Conservation (phyloP, 2,888 invertebrate genomes). For the Rhyacophila evoluta region DNA sequence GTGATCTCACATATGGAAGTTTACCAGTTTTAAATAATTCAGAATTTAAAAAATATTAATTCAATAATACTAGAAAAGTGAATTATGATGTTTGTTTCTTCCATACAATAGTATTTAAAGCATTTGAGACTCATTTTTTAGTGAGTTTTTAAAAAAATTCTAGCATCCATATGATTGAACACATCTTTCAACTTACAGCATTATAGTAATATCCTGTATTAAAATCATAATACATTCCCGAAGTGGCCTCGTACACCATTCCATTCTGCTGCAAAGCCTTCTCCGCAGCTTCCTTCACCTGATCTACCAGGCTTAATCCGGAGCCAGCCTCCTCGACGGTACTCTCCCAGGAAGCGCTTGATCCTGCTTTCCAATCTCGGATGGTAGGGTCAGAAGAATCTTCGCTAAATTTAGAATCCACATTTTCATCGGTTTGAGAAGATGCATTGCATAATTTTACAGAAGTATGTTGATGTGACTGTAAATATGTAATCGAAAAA, state of each 20-base stretch:
- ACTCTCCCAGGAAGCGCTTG: conserved; percentile 27
- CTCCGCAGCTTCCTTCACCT: conserved; percentile 83
- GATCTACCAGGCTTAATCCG: conserved; percentile 73
- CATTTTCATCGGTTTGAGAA: conserved; percentile 34
- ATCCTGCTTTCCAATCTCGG: conserved; percentile 6
- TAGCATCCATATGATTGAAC: too few relatives aligned
- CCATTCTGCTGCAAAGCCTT: conserved; percentile 79
- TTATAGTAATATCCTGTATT: conserved; percentile 92
- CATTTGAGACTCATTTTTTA: too few relatives aligned
- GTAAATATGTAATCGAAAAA: neutral
- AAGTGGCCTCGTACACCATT: conserved; percentile 88
- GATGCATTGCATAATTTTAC: conserved; percentile 32
- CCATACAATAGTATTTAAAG: too few relatives aligned
- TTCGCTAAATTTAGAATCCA: neutral
- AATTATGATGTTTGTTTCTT: too few relatives aligned
- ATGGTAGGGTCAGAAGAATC: neutral
- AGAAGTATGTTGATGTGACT: neutral
- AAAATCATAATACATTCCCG: conserved; percentile 90
- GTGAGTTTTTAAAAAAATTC: too few relatives aligned
- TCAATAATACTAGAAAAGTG: too few relatives aligned
- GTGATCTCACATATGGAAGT: too few relatives aligned
- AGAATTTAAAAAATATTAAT: too few relatives aligned
- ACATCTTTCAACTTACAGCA: conserved; percentile 72
- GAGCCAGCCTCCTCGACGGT: conserved; percentile 50
- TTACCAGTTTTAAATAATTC: too few relatives aligned